Base-by-base conservation (phyloP, 2,797 vertebrate genomes). In the Esox lucius region DNA sequence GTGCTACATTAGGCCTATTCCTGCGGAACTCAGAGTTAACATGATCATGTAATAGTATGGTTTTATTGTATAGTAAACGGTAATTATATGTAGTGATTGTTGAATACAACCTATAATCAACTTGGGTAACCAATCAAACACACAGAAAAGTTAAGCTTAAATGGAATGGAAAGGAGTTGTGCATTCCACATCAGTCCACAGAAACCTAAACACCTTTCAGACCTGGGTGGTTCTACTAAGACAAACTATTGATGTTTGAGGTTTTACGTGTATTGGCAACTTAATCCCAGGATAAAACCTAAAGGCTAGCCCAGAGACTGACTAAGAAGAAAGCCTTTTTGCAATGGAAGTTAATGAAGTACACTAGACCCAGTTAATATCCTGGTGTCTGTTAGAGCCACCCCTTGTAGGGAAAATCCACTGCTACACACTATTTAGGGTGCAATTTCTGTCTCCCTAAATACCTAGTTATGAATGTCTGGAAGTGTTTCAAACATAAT, bases 211-310 rank as follows among this genome's bases (percentile, higher is more conserved):
- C 12, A 13, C 9, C 9, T 46, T 68, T 24, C 39, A 68, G 22
- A 46, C 67, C 35, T 46, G 17, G 39, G 67, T 4, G 12, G 33
- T 24, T 42, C 12, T 46, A 46, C 66, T 68, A 39, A 46, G 39
- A 68, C 39, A 68, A 68, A n/a, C 39, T 68, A 68, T 68, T 68
- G 67, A 68, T 12, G 9, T 24, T 68, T 39, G 35, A 67, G 28
- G 33, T 65, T 31, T 11, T 17, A 19, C 8, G 19, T 17, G 48
- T 78, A 74, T 61, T 48, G 72, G 31, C 77, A 33, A 42, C 31
- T 71, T 62, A 72, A 75, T 68, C 73, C 61, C 26, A 5, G 35
- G 42, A 33, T 48, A 4, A 68, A 35, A 24, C 39, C 11, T 61
- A 12, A 51, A 51, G 49, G 31, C 70, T 59, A 33, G 56, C 3